A percentile compares a stretch with the other conserved stretches of the same genome.
These are phyloP conservation scores for Anneissia japonica DNA, from an alignment of 35 echinoderm and acorn worm genomes.

Conservation along the genomic window DNA sequence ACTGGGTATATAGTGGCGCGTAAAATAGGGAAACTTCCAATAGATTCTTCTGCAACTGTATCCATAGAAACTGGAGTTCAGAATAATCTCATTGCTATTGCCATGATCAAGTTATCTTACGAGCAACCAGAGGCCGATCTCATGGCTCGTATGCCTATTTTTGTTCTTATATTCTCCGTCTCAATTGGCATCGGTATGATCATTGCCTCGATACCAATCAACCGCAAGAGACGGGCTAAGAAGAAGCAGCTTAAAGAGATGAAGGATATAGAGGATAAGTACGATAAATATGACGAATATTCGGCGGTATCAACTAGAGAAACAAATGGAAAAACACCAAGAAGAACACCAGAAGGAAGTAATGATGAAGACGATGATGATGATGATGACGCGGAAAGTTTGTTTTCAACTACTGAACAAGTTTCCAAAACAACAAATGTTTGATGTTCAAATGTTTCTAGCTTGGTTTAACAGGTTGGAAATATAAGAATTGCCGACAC, in stretches of 20 bases:
- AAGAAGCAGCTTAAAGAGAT: conserved; percentile 48
- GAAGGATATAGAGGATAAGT: conserved; percentile 47
- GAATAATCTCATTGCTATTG: conserved; percentile 90
- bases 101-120: conserved; percentile 86
- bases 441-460: no score
- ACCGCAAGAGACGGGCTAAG: conserved; percentile 37
- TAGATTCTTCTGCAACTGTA: conserved; percentile 63
- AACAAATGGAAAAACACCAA: not conserved
- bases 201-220: conserved; percentile 49
- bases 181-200: conserved; percentile 81
- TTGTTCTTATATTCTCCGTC: conserved; percentile 66
- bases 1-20: conserved; percentile 60
- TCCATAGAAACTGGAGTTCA: conserved; percentile 90
- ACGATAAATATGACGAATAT: conserved; percentile 11
- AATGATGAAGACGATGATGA: not conserved
- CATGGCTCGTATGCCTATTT: conserved; percentile 80
- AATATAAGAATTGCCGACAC: no score
- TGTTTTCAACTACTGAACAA: not conserved
- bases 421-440: not conserved
- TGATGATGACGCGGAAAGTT: not conserved
- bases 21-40: conserved; percentile 32
- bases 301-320: not conserved
- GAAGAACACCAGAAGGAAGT: not conserved
- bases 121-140: conserved; percentile 90
- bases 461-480: no score